Evolutionary conservation across 2,888 invertebrate species (phyloP), one percentile per base, ranked within the genome.

Genomic region (Hirtodrosophila histrioides): DNA sequence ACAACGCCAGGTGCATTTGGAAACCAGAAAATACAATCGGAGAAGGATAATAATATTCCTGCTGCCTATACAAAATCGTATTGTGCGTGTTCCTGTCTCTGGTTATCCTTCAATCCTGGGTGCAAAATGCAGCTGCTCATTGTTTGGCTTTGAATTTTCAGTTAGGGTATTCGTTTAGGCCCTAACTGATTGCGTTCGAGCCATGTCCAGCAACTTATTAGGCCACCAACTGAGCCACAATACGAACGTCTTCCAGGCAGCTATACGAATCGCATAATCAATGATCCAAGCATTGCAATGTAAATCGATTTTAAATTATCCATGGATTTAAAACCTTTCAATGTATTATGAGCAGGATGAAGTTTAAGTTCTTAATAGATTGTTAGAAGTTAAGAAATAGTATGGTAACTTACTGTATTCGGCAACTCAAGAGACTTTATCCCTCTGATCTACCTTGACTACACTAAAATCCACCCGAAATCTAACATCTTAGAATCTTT

Each of bases 101-200:
- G 12, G 35, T 69, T 76, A 78, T 82, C 81, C 84, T 71, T 65
- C 54, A 61, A 78, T 73, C 86, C 80, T 71, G 83, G 69, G 57
- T 83, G 86, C 78, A 60, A 80, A 83, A 56, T 70, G 84, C 84
- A 84, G 84, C 84, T 84, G 84, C 71, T 62, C 70, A 43, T 61
- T 61, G 66, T 55, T 51, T 48, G 24, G 3, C 10, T 12, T 33
- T 43, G 4, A 31, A 31, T 12, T 36, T 50, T 70, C 23, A 6
- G 31, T 41, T 37, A 40, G 54, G 23, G 36, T 43, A 54, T 41
- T 31, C 3, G 9, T 7, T 17, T 17, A 17, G 3, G 56, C 39
- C 11, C 48, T 44, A 54, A 40, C 63, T 36, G 33, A 50, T 41
- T 67, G 53, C 46, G 27, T 54, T 57, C 44, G 35, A 44, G 72